phyloP scores from a whole-genome alignment of 2,888 invertebrate species.

The Listrodromus nycthemerus region DNA sequence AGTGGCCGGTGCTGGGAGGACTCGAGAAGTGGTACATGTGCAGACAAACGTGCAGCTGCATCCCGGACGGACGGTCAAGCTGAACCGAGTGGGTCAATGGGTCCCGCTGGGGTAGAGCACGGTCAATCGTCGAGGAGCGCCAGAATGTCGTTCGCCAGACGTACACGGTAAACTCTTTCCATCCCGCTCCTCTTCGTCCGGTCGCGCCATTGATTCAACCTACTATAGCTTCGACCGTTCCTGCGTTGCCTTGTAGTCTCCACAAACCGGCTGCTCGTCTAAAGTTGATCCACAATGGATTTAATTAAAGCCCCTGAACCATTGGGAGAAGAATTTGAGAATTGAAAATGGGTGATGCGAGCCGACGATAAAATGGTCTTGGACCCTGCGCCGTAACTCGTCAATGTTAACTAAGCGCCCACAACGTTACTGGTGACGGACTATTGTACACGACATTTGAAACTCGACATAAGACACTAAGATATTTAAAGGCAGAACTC shows the following conservation, averaged over 20 bases:
- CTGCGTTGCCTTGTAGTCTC: conserved; percentile 15
- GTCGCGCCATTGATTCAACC: conserved; percentile 34
- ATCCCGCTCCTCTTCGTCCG: conserved; percentile 48
- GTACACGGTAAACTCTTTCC: conserved; percentile 55
- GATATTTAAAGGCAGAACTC: too few relatives aligned
- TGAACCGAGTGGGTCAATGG: conserved; percentile 66
- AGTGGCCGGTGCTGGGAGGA: conserved; percentile 31
- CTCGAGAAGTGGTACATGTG: conserved; percentile 44
- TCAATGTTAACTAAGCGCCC: neutral
- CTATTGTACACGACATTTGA: neutral
- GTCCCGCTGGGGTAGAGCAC: conserved; percentile 53
- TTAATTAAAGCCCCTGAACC: neutral
- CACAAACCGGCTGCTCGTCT: conserved; percentile 9
- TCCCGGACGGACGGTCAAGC: conserved; percentile 56
- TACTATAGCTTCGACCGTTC: conserved; percentile 5
- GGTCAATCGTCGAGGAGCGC: conserved; percentile 57
- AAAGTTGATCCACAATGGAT: conserved; percentile 19
- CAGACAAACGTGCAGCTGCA: conserved; percentile 39
- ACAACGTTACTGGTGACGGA: neutral
- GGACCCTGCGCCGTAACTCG: neutral
- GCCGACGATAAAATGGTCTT: neutral
- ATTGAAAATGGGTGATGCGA: neutral
- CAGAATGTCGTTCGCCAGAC: conserved; percentile 60
- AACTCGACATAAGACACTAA: neutral
- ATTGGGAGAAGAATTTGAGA: neutral